phyloP scores from a whole-genome alignment of 2,797 vertebrate species.

The Coranthus polyacanthus region DNA sequence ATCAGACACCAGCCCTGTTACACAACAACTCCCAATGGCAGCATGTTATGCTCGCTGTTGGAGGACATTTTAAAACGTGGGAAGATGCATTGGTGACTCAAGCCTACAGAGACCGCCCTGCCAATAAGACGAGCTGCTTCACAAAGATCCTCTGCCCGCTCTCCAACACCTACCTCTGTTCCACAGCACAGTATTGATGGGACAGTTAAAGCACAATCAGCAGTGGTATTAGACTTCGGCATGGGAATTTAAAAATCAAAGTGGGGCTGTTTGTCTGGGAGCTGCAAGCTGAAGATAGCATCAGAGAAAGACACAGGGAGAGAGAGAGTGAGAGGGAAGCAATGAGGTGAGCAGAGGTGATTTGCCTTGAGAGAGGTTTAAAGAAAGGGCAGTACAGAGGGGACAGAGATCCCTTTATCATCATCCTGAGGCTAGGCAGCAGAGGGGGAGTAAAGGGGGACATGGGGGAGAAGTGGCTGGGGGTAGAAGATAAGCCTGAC shows the following conservation, averaged over 20 bases:
- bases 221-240: constrained; percentile 73
- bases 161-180: constrained; percentile 39
- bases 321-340: constrained; percentile 59
- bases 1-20: neutral
- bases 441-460: constrained; percentile 34
- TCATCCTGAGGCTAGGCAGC: constrained; percentile 54
- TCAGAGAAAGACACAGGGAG: constrained; percentile 54
- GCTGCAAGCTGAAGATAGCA: constrained; percentile 75
- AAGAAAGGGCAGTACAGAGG: constrained; percentile 64
- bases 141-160: constrained; percentile 39
- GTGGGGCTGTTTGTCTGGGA: constrained; percentile 74
- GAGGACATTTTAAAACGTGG: constrained; percentile 31
- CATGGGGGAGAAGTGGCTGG: constrained; percentile 61
- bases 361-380: constrained; percentile 64
- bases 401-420: constrained; percentile 81
- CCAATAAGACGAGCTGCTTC: constrained; percentile 50
- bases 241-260: constrained; percentile 75
- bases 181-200: constrained; percentile 63
- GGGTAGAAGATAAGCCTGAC: constrained; percentile 78
- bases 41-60: neutral
- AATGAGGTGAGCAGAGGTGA: constrained; percentile 75
- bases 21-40: constrained; percentile 13
- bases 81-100: constrained; percentile 36
- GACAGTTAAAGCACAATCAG: constrained; percentile 79
- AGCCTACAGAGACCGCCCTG: constrained; percentile 30